Evolutionary conservation across 2,113 vertebrate genomes (phyloP).

Genomic region (Crocuta crocuta): DNA sequence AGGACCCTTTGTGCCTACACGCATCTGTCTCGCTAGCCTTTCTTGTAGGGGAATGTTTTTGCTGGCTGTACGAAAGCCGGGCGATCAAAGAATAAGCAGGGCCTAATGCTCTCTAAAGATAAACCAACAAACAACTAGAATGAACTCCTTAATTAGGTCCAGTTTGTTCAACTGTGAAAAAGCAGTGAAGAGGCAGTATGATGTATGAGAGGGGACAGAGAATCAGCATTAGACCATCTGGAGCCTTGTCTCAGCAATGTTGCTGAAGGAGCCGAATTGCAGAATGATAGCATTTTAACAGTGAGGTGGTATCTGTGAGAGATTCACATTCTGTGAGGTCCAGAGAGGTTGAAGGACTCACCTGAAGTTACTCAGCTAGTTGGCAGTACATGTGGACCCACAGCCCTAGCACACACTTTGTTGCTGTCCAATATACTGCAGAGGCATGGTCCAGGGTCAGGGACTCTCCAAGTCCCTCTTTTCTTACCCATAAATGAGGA

Average conservation of each 20-base stretch:
- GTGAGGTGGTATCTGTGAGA: not conserved
- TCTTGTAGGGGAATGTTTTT: not conserved
- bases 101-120: not conserved
- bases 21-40: not conserved
- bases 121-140: not conserved
- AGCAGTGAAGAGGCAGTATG: not conserved
- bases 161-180: constrained; percentile 27
- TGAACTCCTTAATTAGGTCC: not conserved
- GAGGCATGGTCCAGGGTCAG: not conserved
- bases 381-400: not conserved
- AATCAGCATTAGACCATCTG: not conserved
- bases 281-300: not conserved
- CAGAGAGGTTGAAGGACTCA: not conserved
- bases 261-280: not conserved
- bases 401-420: not conserved
- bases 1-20: not conserved
- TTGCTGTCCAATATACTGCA: not conserved
- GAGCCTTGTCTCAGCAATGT: not conserved
- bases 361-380: not conserved
- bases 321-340: not conserved
- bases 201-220: not conserved
- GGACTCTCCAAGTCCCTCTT: not conserved
- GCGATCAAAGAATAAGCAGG: not conserved
- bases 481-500: not conserved
- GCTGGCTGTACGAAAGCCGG: not conserved